Conservation (phyloP, 2,113 vertebrate species). For the Tragelaphus imberbis region DNA sequence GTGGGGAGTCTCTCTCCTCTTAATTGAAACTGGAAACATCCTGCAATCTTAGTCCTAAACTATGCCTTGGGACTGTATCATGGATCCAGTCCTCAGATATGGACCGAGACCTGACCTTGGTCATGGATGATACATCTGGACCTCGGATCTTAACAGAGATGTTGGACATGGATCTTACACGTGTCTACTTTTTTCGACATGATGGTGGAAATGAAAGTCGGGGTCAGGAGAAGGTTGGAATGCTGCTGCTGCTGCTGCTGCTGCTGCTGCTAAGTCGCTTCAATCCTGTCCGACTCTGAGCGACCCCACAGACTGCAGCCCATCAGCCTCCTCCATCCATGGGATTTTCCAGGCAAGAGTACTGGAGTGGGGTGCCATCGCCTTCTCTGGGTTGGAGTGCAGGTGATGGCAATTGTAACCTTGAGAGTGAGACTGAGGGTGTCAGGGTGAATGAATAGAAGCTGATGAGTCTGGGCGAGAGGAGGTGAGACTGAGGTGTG, state of each 20-base stretch:
- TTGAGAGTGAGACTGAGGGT: not conserved
- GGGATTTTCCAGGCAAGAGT: too few species aligned
- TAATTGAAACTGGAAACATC: not conserved
- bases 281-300: too few species aligned
- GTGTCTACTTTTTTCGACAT: not conserved
- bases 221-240: not conserved
- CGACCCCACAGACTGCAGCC: too few species aligned
- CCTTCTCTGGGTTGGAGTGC: not conserved
- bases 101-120: not conserved
- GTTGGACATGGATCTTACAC: not conserved
- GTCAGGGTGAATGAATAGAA: not conserved
- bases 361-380: too few species aligned
- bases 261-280: too few species aligned
- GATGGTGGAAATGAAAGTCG: not conserved
- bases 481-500: not conserved
- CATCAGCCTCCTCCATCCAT: too few species aligned
- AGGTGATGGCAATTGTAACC: not conserved
- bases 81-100: not conserved
- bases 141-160: not conserved
- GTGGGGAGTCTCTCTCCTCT: not conserved
- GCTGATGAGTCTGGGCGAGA: not conserved
- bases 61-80: not conserved
- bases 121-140: too few species aligned
- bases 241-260: not conserved
- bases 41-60: not conserved